These are phyloP conservation scores for Palythoa grandis DNA, from an alignment of 92 coral and sea anemone genomes.

Conservation along the genomic window DNA sequence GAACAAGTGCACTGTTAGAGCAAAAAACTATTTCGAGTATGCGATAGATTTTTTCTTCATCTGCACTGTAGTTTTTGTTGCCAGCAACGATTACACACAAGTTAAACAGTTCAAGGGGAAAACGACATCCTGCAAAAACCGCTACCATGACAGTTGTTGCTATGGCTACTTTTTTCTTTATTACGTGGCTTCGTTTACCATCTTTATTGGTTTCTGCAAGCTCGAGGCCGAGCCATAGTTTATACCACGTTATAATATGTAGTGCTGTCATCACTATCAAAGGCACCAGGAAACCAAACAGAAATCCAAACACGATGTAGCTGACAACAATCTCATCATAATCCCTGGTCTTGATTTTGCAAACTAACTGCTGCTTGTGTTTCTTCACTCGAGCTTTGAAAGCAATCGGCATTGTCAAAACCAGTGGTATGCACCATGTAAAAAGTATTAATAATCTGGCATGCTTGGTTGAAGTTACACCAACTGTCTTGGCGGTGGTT, in stretches of 20 bases:
- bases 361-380: constrained; percentile 1
- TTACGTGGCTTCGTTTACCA: background rate
- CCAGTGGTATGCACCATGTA: constrained; percentile 2
- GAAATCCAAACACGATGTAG: constrained; percentile 24
- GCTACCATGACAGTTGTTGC: constrained; percentile 32
- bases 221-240: background rate
- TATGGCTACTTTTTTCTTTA: constrained; percentile 13
- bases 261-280: background rate
- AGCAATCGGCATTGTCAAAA: constrained; percentile 29
- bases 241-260: background rate
- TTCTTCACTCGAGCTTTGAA: constrained; percentile 15
- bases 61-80: background rate
- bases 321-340: constrained; percentile 19
- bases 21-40: background rate
- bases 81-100: background rate
- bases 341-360: constrained; percentile 4
- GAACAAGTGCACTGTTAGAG: background rate
- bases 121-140: constrained; percentile 6
- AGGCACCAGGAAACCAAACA: constrained; percentile 28
- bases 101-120: constrained; percentile 7
- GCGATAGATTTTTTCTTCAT: background rate
- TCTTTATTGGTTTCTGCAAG: background rate
- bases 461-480: constrained; percentile 1
- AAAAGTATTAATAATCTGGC: background rate
- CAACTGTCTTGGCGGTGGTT: background rate